Conservation (phyloP, 1,140 invertebrate genomes). For the Carcinoscorpius rotundicauda region DNA sequence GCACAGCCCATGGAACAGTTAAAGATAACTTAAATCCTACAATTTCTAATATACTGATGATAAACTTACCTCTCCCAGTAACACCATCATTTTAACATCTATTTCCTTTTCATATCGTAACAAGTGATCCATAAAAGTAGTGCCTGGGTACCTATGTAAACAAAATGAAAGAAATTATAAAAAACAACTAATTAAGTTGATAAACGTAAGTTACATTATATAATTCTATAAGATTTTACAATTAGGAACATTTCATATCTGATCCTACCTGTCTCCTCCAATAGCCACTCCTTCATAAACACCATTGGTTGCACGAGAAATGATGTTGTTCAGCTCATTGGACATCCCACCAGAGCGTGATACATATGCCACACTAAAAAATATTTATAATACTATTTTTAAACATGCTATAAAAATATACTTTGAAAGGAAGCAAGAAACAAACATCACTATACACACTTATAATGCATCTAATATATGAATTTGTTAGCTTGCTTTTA, state of each 20-base stretch:
- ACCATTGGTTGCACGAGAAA: slow-evolving; percentile 92
- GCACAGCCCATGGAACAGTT: too few relatives aligned
- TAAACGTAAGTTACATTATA: background rate
- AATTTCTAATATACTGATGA: background rate
- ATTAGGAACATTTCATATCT: background rate
- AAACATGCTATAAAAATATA: too few relatives aligned
- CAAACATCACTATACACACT: too few relatives aligned
- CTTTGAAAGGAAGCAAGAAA: too few relatives aligned
- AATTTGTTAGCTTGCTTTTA: too few relatives aligned
- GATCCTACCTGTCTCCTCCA: slow-evolving; percentile 73
- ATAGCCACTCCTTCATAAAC: slow-evolving; percentile 98
- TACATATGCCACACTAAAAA: slow-evolving; percentile 85
- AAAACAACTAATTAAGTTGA: background rate
- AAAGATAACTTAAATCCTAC: too few relatives aligned
- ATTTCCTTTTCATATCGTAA: slow-evolving; percentile 62
- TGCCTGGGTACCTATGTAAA: slow-evolving; percentile 65
- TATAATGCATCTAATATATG: too few relatives aligned
- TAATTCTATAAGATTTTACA: slow-evolving; percentile 1
- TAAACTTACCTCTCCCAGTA: slow-evolving; percentile 74
- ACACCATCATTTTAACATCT: slow-evolving; percentile 81
- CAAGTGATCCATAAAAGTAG: slow-evolving; percentile 97
- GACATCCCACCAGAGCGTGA: slow-evolving; percentile 98
- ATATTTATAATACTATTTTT: background rate
- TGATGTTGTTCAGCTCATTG: slow-evolving; percentile 98
- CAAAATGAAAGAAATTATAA: background rate